Evolutionary conservation across 2,888 invertebrate genomes (phyloP).

Genomic region (Aethes cnicana): DNA sequence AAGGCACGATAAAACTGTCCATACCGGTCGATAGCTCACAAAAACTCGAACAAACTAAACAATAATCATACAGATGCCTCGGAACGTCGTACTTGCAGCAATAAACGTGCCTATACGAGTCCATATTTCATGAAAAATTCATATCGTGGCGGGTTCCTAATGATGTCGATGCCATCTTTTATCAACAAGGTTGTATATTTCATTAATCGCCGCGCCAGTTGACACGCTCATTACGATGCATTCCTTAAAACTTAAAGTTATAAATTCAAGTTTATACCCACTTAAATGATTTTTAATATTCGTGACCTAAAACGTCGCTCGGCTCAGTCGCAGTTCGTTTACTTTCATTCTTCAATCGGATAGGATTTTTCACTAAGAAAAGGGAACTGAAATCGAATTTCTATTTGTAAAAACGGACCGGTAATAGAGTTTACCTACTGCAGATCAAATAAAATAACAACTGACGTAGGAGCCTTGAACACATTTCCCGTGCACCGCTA

Average conservation of each 20-base stretch:
- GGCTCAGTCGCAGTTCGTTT: conserved; percentile 41
- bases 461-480: conserved; percentile 51
- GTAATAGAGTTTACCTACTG: conserved; percentile 75
- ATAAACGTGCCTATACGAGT: conserved; percentile 59
- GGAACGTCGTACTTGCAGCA: conserved; percentile 49
- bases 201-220: conserved; percentile 67
- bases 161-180: conserved; percentile 75
- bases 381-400: conserved; percentile 72
- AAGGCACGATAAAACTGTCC: conserved; percentile 60
- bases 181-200: conserved; percentile 71
- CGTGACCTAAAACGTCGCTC: conserved; percentile 10
- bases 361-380: conserved; percentile 68
- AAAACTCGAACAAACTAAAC: conserved; percentile 57
- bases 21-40: conserved; percentile 49
- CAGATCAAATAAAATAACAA: conserved; percentile 75
- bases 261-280: conserved; percentile 14
- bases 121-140: conserved; percentile 81
- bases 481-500: conserved; percentile 44
- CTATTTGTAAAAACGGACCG: conserved; percentile 72
- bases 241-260: conserved; percentile 6
- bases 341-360: conserved; percentile 56
- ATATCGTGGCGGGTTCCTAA: conserved; percentile 70
- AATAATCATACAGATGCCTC: conserved; percentile 57
- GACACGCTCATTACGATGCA: conserved; percentile 43
- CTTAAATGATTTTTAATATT: conserved; percentile 14